phyloP scores from a whole-genome alignment of 2,888 invertebrate species.

The Drosophila melanosoma region DNA sequence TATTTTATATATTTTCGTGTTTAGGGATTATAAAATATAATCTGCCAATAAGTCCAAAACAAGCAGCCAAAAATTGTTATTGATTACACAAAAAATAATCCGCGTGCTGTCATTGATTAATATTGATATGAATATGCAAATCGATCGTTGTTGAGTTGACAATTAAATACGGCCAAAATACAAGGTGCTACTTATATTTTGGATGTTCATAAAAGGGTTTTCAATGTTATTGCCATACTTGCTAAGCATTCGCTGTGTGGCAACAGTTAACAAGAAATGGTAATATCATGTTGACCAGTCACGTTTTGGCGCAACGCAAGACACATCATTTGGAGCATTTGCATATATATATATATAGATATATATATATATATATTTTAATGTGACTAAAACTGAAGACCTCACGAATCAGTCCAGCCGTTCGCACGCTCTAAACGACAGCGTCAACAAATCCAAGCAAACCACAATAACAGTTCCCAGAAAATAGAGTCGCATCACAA shows the following conservation, averaged over 20 bases:
- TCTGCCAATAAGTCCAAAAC: slow-evolving; percentile 13
- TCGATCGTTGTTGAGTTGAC: slow-evolving; percentile 25
- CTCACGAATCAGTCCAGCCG: slow-evolving; percentile 40
- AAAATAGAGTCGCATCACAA: slow-evolving; percentile 40
- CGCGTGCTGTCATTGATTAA: slow-evolving; percentile 52
- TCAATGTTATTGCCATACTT: slow-evolving; percentile 25
- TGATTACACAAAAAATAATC: slow-evolving; percentile 52
- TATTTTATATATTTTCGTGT: not conserved
- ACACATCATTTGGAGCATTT: slow-evolving; percentile 43
- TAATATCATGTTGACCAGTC: slow-evolving; percentile 46
- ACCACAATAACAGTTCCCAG: slow-evolving; percentile 33
- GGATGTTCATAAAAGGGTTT: slow-evolving; percentile 13
- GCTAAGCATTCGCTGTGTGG: slow-evolving; percentile 11
- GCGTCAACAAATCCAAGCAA: slow-evolving; percentile 41
- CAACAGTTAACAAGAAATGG: slow-evolving; percentile 16
- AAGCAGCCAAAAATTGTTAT: slow-evolving; percentile 44
- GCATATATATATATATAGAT: not conserved
- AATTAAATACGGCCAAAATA: slow-evolving; percentile 17
- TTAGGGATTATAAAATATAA: slow-evolving; percentile 1
- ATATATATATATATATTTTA: not conserved
- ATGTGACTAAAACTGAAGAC: slow-evolving; percentile 9
- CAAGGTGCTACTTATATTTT: not conserved
- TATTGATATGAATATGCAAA: slow-evolving; percentile 8
- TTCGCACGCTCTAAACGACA: slow-evolving; percentile 68
- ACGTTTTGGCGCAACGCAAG: slow-evolving; percentile 65